phyloP scores from a whole-genome alignment of 2,797 vertebrate species.

The Melanotaenia nigrans region DNA sequence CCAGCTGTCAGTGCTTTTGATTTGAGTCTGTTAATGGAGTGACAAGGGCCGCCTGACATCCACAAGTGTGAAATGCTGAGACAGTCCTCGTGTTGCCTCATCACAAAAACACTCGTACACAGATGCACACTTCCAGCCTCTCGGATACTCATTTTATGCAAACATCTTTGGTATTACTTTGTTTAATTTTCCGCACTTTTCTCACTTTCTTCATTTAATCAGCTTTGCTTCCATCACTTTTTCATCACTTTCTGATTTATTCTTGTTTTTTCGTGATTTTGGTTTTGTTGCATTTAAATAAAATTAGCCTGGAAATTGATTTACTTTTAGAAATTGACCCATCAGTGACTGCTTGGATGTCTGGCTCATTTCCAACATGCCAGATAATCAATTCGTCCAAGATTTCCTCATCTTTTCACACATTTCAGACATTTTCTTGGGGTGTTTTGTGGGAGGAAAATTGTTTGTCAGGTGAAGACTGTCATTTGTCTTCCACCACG shows the following conservation, averaged over 20 bases:
- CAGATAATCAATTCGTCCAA: too few species aligned
- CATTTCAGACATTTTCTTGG: too few species aligned
- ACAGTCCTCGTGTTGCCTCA: constrained; percentile 6
- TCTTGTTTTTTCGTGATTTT: background rate
- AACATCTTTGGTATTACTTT: constrained; percentile 35
- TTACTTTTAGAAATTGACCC: too few species aligned
- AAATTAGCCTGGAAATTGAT: too few species aligned
- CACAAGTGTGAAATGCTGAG: constrained; percentile 27
- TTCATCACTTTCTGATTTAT: background rate
- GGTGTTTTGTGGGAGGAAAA: too few species aligned
- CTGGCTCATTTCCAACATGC: too few species aligned
- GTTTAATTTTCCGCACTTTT: background rate
- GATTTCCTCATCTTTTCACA: too few species aligned
- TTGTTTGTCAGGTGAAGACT: too few species aligned
- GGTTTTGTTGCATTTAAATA: background rate
- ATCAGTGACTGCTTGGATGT: too few species aligned
- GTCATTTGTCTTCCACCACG: too few species aligned
- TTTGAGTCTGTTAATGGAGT: constrained; percentile 49
- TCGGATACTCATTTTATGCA: background rate
- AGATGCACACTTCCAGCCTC: constrained; percentile 18
- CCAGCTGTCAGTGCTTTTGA: constrained; percentile 53
- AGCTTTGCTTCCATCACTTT: background rate
- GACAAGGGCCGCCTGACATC: constrained; percentile 14
- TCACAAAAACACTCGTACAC: constrained; percentile 9
- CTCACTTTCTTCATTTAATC: background rate